These are phyloP conservation scores for Arrhopalites spinosus DNA, from an alignment of 2,888 invertebrate genomes.

Conservation along the genomic window DNA sequence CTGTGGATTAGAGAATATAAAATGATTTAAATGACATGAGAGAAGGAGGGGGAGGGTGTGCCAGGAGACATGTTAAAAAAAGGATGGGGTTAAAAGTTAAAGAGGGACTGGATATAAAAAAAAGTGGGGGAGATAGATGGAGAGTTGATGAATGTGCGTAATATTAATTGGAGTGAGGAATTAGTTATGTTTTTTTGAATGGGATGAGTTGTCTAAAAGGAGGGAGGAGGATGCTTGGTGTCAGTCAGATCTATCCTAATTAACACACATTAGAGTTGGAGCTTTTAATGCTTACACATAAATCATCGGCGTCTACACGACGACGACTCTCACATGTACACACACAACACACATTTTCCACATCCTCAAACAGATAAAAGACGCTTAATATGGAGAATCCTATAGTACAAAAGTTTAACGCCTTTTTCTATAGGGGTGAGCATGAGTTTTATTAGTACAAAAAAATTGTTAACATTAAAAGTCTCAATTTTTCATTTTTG, in stretches of 20 bases:
- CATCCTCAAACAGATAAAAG: too few relatives aligned
- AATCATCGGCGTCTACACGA: conserved; percentile 16
- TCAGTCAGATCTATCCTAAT: conserved; percentile 26
- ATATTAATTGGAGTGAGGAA: conserved; percentile 22
- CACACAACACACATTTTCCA: not conserved
- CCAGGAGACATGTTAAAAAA: too few relatives aligned
- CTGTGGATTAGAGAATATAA: too few relatives aligned
- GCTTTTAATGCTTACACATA: conserved; percentile 25
- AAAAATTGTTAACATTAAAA: too few relatives aligned
- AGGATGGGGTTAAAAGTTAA: not conserved
- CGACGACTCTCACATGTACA: not conserved
- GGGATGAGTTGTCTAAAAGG: not conserved
- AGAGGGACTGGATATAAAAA: not conserved
- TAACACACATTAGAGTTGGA: conserved; percentile 24
- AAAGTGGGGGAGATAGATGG: not conserved
- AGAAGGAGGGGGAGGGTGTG: too few relatives aligned
- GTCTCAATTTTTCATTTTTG: too few relatives aligned
- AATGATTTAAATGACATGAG: too few relatives aligned
- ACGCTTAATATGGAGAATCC: too few relatives aligned
- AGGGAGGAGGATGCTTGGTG: conserved; percentile 16
- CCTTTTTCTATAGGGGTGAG: too few relatives aligned
- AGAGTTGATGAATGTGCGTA: conserved; percentile 16
- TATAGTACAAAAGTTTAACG: too few relatives aligned
- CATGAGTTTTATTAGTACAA: too few relatives aligned
- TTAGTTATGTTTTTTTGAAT: not conserved